Percentiles rank a stretch among this genome's conserved stretches.
phyloP scores from a whole-genome alignment of 2,797 vertebrate species.

The Siniperca obscura region DNA sequence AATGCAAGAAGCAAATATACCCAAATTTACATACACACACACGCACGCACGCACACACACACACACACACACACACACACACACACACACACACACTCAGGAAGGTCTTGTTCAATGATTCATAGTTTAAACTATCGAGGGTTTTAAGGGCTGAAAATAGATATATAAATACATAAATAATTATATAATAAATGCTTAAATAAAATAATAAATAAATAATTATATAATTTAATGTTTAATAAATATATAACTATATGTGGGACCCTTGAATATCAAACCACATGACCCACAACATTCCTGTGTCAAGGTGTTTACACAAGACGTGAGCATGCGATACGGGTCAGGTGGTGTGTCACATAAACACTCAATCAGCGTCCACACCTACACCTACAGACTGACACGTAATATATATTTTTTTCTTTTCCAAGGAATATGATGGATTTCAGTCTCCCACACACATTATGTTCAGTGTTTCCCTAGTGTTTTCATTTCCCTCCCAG shows the following conservation, averaged over 20 bases:
- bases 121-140: too few relatives aligned
- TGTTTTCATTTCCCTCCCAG: background rate
- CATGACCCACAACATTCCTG: slow-evolving; percentile 8
- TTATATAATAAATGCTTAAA: too few relatives aligned
- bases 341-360: slow-evolving; percentile 3
- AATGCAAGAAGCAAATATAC: background rate
- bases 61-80: too few relatives aligned
- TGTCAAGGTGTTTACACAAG: slow-evolving; percentile 24
- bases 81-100: too few relatives aligned
- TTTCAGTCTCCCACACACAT: slow-evolving; percentile 1
- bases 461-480: too few relatives aligned
- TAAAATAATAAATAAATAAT: too few relatives aligned
- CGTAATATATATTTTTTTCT: background rate
- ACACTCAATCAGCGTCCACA: background rate
- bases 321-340: background rate
- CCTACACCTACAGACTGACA: background rate
- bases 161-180: too few relatives aligned
- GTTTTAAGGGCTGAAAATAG: too few relatives aligned
- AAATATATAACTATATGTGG: background rate
- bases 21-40: too few relatives aligned
- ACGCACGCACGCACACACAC: too few relatives aligned
- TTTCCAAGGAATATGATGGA: background rate
- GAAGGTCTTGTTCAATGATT: background rate
- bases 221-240: too few relatives aligned
- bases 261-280: background rate